Evolutionary conservation across 2,113 vertebrate species (phyloP).

Genomic region (Psephotus haematonotus): DNA sequence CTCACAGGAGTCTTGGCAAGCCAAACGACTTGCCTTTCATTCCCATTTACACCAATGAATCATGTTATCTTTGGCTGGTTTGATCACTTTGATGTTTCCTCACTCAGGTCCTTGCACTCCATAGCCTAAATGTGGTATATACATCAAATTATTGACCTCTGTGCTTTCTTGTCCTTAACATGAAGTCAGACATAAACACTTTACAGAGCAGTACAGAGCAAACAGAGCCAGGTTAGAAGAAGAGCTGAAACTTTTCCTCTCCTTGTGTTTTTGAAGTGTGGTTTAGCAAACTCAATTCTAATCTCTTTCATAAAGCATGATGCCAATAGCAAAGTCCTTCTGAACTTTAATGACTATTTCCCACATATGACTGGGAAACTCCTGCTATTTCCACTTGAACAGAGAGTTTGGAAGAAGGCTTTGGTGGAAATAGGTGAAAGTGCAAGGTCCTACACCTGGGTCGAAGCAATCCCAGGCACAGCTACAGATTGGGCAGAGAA

Average conservation of each 20-base stretch:
- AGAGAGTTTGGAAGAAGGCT: not conserved
- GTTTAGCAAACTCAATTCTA: slow-evolving; percentile 20
- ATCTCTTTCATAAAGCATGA: not conserved
- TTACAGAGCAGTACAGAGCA: not conserved
- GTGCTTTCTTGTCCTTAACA: not conserved
- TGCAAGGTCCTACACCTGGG: too few species aligned
- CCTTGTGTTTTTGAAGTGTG: not conserved
- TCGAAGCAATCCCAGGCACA: too few species aligned
- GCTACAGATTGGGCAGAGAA: too few species aligned
- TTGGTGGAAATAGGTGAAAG: slow-evolving; percentile 36
- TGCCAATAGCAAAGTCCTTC: not conserved
- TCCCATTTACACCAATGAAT: not conserved
- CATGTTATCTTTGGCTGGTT: not conserved
- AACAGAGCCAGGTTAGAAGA: not conserved
- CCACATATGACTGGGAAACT: not conserved
- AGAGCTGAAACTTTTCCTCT: not conserved
- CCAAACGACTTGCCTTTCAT: not conserved
- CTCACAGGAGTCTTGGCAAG: not conserved
- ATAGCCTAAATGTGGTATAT: not conserved
- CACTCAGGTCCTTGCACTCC: not conserved
- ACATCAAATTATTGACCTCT: not conserved
- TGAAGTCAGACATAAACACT: not conserved
- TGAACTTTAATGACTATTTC: slow-evolving; percentile 26
- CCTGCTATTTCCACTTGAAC: slow-evolving; percentile 19
- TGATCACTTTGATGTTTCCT: not conserved